A percentile compares a stretch with the other conserved stretches of the same genome.
Evolutionary conservation across 2,113 vertebrate genomes (phyloP).

Genomic region (Thalassoma bifasciatum): DNA sequence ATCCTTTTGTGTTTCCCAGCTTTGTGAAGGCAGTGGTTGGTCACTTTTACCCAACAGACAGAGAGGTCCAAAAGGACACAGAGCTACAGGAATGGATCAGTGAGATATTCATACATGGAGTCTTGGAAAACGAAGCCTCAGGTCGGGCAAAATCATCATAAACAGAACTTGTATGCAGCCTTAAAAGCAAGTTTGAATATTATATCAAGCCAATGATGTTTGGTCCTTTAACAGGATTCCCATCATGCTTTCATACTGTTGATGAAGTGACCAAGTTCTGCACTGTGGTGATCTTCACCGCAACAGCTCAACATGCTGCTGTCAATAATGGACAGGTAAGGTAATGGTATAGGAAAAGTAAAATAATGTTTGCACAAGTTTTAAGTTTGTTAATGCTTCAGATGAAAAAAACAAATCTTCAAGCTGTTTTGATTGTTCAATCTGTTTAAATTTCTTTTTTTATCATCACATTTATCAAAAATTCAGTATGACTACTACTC

Average conservation of each 20-base stretch:
- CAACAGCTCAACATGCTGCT: conserved; percentile 65
- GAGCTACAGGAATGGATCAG: conserved; percentile 87
- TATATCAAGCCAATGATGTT: not conserved
- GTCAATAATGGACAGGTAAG: conserved; percentile 73
- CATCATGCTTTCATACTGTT: conserved; percentile 32
- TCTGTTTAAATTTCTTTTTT: too few species aligned
- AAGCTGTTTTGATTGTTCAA: too few species aligned
- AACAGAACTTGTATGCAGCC: not conserved
- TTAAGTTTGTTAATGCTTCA: not conserved
- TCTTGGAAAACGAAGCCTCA: conserved; percentile 75
- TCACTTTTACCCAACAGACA: conserved; percentile 66
- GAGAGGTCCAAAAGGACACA: conserved; percentile 66
- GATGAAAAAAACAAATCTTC: too few species aligned
- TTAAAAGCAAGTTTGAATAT: not conserved
- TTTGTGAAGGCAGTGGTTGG: conserved; percentile 73
- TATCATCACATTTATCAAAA: not conserved
- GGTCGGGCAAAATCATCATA: conserved; percentile 14
- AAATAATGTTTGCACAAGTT: not conserved
- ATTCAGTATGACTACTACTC: conserved; percentile 68
- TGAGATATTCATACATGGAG: conserved; percentile 84
- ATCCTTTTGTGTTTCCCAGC: conserved; percentile 55
- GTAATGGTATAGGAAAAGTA: not conserved
- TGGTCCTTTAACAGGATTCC: conserved; percentile 55
- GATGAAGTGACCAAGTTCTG: conserved; percentile 70
- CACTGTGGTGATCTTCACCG: conserved; percentile 78